Percentiles rank a stretch among this genome's conserved stretches.
These are phyloP conservation scores for Cyrtorhinus lividipennis DNA, from an alignment of 1,140 invertebrate genomes.

Conservation along the genomic window DNA sequence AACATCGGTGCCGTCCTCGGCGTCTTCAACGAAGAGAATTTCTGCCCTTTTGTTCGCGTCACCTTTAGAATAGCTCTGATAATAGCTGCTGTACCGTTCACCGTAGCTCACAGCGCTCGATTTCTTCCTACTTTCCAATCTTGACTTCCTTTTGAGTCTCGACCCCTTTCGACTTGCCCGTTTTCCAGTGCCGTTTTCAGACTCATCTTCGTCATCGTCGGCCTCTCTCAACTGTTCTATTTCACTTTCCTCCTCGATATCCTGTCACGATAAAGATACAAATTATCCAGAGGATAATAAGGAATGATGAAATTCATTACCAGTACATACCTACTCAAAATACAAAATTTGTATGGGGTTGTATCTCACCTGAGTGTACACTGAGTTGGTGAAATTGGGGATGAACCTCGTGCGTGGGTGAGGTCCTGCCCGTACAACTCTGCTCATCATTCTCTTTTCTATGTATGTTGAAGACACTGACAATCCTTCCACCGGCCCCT, in stretches of 20 bases:
- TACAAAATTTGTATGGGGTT: too few relatives aligned
- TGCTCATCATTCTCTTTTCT: not conserved
- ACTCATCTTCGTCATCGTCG: not conserved
- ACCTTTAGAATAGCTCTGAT: not conserved
- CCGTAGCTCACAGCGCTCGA: not conserved
- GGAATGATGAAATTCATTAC: not conserved
- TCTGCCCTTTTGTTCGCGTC: not conserved
- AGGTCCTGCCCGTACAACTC: not conserved
- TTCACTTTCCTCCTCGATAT: slow-evolving; percentile 3
- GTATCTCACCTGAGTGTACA: too few relatives aligned
- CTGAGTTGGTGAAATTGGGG: not conserved
- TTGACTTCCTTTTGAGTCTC: not conserved
- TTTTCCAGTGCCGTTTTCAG: not conserved
- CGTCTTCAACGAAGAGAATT: not conserved
- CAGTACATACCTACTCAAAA: not conserved
- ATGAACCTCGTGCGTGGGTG: not conserved
- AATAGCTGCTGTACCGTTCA: not conserved
- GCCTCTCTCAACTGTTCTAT: not conserved
- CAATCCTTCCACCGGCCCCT: not conserved
- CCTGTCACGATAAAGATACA: not conserved
- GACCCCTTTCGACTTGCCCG: not conserved
- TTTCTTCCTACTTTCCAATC: not conserved
- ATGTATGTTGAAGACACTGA: not conserved
- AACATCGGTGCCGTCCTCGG: not conserved
- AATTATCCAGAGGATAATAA: not conserved